Conservation (phyloP, 2,113 vertebrate species). For the Megalops atlanticus region DNA sequence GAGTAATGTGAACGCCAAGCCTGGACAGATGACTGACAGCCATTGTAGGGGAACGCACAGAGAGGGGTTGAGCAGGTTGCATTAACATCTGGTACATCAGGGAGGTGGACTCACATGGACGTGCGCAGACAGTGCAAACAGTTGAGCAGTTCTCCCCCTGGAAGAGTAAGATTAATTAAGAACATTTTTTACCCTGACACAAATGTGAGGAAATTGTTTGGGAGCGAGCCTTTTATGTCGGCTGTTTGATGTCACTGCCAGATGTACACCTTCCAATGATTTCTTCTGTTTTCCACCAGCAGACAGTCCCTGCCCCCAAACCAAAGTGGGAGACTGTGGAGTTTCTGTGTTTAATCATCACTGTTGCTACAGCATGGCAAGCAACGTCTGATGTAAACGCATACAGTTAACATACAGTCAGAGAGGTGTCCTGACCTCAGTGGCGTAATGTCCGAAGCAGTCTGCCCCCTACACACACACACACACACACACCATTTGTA, state of each 20-base stretch:
- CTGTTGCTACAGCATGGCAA: too few relatives aligned
- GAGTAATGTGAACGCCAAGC: background rate
- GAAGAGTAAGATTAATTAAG: too few relatives aligned
- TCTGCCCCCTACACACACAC: too few relatives aligned
- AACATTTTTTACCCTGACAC: background rate
- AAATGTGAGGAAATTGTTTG: background rate
- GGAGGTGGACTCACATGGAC: background rate
- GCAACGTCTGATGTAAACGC: too few relatives aligned
- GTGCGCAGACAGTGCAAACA: background rate
- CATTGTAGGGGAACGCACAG: too few relatives aligned
- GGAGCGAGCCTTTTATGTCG: background rate
- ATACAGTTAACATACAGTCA: too few relatives aligned
- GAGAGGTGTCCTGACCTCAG: too few relatives aligned
- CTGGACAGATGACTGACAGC: background rate
- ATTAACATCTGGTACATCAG: background rate
- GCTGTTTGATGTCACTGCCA: background rate
- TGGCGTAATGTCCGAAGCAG: too few relatives aligned
- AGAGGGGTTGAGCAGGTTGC: background rate
- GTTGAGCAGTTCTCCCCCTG: background rate
- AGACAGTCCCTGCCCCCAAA: background rate
- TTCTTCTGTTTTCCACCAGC: background rate
- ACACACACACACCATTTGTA: too few relatives aligned
- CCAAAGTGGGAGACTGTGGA: too few relatives aligned
- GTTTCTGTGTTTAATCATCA: too few relatives aligned
- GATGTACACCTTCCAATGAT: background rate